A percentile compares a stretch with the other conserved stretches of the same genome.
These are phyloP conservation scores for Actinernus sp. DNA, from an alignment of 92 coral and sea anemone species.

Conservation along the genomic window DNA sequence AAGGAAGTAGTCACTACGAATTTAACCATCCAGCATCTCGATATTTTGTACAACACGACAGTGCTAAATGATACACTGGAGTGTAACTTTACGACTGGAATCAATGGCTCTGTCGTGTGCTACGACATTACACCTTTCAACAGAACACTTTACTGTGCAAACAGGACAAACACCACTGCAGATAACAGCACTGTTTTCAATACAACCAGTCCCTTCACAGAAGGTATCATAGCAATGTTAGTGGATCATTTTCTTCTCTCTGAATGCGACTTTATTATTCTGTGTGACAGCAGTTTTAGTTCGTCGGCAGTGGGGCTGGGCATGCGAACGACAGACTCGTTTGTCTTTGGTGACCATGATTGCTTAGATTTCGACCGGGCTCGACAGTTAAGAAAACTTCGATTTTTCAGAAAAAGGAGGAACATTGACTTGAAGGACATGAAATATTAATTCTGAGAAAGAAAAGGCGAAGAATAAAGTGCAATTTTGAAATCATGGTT, in stretches of 20 bases:
- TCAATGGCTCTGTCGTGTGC: slow-evolving; percentile 55
- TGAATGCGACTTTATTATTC: slow-evolving; percentile 82
- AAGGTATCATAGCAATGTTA: slow-evolving; percentile 80
- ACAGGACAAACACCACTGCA: slow-evolving; percentile 42
- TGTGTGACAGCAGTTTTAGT: slow-evolving; percentile 94
- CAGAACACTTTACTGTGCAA: slow-evolving; percentile 58
- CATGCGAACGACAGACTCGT: slow-evolving; percentile 71
- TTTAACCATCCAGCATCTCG: slow-evolving; percentile 75
- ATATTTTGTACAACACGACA: slow-evolving; percentile 72
- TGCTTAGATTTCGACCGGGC: slow-evolving; percentile 48
- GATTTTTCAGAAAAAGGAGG: slow-evolving; percentile 50
- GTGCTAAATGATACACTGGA: slow-evolving; percentile 53
- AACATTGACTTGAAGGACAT: too few relatives aligned
- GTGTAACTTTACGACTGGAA: slow-evolving; percentile 67
- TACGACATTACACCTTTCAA: slow-evolving; percentile 54
- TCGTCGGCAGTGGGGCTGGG: slow-evolving; percentile 89
- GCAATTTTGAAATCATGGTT: too few relatives aligned
- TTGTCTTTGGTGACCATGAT: slow-evolving; percentile 73
- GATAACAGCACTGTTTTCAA: slow-evolving; percentile 15
- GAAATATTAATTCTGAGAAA: too few relatives aligned
- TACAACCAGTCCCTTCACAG: slow-evolving; percentile 49
- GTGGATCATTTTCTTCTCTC: slow-evolving; percentile 87
- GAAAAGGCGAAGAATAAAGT: too few relatives aligned
- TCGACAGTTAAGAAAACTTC: slow-evolving; percentile 34
- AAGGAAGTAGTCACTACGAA: slow-evolving; percentile 72